Conservation (phyloP, 2,888 invertebrate species). For the Protophormia terraenovae region DNA sequence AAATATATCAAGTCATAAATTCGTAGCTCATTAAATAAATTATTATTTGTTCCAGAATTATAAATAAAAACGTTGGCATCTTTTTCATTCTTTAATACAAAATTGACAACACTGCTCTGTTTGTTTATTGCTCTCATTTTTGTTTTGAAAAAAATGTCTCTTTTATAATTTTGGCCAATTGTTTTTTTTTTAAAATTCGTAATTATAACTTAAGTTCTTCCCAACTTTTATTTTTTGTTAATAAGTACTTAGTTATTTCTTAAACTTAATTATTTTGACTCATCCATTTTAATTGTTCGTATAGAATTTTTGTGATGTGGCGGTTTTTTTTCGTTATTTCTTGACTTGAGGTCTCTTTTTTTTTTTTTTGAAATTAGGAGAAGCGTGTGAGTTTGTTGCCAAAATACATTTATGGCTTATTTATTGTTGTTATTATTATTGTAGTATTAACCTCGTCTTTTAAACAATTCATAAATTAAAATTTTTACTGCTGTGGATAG, state of each 20-base stretch:
- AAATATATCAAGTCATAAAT: too few relatives aligned
- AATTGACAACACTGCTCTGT: constrained; percentile 1
- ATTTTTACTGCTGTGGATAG: background rate
- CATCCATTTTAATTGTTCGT: background rate
- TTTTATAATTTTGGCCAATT: background rate
- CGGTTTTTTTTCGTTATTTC: background rate
- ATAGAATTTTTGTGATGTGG: background rate
- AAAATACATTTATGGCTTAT: background rate
- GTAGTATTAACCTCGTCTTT: constrained; percentile 24
- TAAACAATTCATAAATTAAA: constrained; percentile 20
- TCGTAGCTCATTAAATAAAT: too few relatives aligned
- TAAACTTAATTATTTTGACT: constrained; percentile 26
- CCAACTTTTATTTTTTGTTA: background rate
- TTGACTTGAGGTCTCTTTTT: background rate
- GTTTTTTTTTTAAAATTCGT: background rate
- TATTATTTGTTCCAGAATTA: too few relatives aligned
- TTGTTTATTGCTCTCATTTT: constrained; percentile 1
- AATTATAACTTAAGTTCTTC: background rate
- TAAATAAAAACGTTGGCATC: too few relatives aligned
- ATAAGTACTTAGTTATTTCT: too few relatives aligned
- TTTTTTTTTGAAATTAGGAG: background rate
- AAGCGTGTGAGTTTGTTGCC: background rate
- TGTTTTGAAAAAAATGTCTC: background rate
- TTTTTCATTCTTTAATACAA: too few relatives aligned
- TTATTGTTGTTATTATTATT: constrained; percentile 1